Conservation (phyloP, 2,797 vertebrate genomes). For the Pipistrellus pipistrellus region DNA sequence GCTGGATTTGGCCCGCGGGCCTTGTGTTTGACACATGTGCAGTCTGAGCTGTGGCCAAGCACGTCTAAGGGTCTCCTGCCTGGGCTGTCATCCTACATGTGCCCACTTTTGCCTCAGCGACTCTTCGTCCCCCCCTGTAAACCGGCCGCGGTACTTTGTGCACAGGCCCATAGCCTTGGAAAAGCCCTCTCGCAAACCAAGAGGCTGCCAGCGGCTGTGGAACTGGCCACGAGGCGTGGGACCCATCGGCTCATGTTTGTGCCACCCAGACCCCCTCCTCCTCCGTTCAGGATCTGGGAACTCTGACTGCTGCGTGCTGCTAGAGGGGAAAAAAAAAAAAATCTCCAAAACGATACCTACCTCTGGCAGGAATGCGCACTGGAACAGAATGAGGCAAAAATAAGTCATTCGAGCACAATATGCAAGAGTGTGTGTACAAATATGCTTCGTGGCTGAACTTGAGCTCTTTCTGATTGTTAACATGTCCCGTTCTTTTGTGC, state of each 20-base stretch:
- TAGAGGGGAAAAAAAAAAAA: not conserved
- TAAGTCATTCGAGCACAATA: slow-evolving; percentile 55
- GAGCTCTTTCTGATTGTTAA: slow-evolving; percentile 69
- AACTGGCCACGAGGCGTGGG: not conserved
- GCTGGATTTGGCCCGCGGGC: no score
- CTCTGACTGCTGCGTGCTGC: not conserved
- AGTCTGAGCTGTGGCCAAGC: not conserved
- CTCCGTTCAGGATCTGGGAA: slow-evolving; percentile 38
- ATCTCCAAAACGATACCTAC: slow-evolving; percentile 61
- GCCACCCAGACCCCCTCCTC: not conserved
- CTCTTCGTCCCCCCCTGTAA: not conserved
- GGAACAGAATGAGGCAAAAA: slow-evolving; percentile 66
- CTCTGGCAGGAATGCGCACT: slow-evolving; percentile 60
- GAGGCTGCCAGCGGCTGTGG: not conserved
- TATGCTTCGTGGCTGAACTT: slow-evolving; percentile 46
- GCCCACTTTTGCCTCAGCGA: not conserved
- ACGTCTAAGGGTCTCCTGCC: not conserved
- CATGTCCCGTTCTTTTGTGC: slow-evolving; percentile 67
- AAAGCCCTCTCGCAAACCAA: not conserved
- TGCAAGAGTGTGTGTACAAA: slow-evolving; percentile 65
- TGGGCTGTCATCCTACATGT: not conserved
- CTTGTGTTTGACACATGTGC: no score
- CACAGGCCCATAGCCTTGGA: not conserved
- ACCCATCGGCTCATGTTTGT: not conserved
- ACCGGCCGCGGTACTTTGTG: not conserved